A percentile compares a stretch with the other conserved stretches of the same genome.
Conservation (phyloP, 2,888 invertebrate genomes). For the Zonitis immaculata region DNA sequence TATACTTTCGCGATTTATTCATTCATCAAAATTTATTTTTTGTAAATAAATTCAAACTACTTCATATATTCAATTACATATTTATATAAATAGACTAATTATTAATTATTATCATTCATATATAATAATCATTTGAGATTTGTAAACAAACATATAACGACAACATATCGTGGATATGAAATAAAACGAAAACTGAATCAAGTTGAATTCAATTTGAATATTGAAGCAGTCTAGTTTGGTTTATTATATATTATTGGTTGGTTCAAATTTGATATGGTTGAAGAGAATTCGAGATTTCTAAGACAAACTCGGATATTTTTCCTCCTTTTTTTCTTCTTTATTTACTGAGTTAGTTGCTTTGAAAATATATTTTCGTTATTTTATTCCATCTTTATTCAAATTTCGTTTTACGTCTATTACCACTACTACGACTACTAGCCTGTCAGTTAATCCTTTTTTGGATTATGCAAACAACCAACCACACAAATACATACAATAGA, state of each 20-base stretch:
- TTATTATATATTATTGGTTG: constrained; percentile 27
- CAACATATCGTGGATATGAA: constrained; percentile 21
- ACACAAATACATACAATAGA: too few relatives aligned
- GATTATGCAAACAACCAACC: constrained; percentile 36
- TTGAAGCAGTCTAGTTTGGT: constrained; percentile 26
- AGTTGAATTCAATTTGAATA: constrained; percentile 29
- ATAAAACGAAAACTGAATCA: constrained; percentile 26
- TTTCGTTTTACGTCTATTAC: constrained; percentile 22
- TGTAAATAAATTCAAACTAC: too few relatives aligned
- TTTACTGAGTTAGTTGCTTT: too few relatives aligned
- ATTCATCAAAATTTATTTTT: too few relatives aligned
- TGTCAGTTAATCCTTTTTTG: constrained; percentile 31
- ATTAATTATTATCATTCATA: too few relatives aligned
- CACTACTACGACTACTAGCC: too few relatives aligned
- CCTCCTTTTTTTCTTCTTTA: too few relatives aligned
- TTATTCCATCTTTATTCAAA: neutral
- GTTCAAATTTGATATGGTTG: constrained; percentile 26
- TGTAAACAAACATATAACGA: constrained; percentile 14
- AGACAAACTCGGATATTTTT: too few relatives aligned
- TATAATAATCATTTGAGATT: constrained; percentile 18
- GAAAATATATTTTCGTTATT: neutral
- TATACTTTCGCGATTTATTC: too few relatives aligned
- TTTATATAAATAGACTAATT: too few relatives aligned
- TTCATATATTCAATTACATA: too few relatives aligned
- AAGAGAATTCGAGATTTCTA: constrained; percentile 21